Conservation (phyloP, 2,888 invertebrate genomes). For the Nasonia oneida region DNA sequence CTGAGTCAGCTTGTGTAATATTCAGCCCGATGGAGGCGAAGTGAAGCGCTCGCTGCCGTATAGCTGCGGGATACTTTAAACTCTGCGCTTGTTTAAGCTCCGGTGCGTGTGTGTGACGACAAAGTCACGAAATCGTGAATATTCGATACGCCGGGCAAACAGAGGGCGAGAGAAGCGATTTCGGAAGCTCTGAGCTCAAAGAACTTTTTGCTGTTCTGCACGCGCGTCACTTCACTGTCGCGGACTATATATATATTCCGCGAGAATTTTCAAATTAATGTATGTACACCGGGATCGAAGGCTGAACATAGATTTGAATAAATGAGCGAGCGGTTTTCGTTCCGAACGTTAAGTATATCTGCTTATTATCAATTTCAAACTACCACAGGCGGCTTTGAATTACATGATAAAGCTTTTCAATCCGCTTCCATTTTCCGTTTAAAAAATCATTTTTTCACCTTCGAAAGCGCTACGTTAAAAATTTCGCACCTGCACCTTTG, state of each 20-base stretch:
- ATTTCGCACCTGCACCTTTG: too few relatives aligned
- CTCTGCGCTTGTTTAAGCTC: conserved; percentile 13
- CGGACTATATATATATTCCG: background rate
- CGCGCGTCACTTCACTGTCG: background rate
- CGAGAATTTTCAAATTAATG: background rate
- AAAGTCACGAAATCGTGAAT: conserved; percentile 57
- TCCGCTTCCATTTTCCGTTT: too few relatives aligned
- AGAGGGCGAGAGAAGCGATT: background rate
- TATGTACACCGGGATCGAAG: too few relatives aligned
- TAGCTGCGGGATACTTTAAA: conserved; percentile 23
- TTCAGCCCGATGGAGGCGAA: background rate
- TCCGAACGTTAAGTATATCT: too few relatives aligned
- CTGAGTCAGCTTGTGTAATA: background rate
- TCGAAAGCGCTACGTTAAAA: too few relatives aligned
- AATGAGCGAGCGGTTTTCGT: too few relatives aligned
- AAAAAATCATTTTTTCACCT: too few relatives aligned
- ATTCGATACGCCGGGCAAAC: conserved; percentile 58
- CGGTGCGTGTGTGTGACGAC: background rate
- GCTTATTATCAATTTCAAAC: too few relatives aligned
- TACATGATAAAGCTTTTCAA: too few relatives aligned
- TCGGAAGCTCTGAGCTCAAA: conserved; percentile 27
- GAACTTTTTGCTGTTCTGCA: background rate
- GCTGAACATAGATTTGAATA: too few relatives aligned
- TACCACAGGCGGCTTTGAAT: too few relatives aligned
- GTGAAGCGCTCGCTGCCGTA: background rate